Evolutionary conservation across 2,113 vertebrate genomes (phyloP).

Genomic region (Notothenia coriiceps): DNA sequence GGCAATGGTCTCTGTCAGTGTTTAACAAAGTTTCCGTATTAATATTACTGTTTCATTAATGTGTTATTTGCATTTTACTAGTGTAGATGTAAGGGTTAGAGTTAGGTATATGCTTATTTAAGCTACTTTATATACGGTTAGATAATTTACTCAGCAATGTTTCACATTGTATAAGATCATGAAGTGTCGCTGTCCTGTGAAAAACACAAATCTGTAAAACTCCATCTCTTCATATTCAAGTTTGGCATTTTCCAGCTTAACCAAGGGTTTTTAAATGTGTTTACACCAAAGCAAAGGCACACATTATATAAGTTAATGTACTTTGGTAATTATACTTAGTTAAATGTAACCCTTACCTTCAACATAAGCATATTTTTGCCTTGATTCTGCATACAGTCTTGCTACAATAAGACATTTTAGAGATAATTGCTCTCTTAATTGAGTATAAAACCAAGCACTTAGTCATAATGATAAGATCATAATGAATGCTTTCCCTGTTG

Average conservation of each 20-base stretch:
- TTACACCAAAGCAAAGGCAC: too few species aligned
- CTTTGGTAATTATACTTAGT: neutral
- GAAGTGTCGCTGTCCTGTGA: neutral
- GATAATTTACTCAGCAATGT: neutral
- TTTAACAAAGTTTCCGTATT: neutral
- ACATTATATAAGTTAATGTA: neutral
- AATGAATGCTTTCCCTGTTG: slow-evolving; percentile 19
- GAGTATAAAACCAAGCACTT: neutral
- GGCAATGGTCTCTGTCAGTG: neutral
- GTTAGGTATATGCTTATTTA: neutral
- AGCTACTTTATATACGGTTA: neutral
- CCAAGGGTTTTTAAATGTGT: neutral
- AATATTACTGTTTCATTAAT: neutral
- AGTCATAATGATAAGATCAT: neutral
- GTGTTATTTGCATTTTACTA: neutral
- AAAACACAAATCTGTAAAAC: neutral
- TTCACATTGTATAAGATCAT: neutral
- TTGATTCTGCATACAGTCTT: neutral
- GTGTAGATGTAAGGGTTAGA: too few species aligned
- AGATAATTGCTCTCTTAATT: slow-evolving; percentile 1
- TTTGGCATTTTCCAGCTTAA: neutral
- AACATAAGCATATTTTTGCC: neutral
- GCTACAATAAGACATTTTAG: slow-evolving; percentile 3
- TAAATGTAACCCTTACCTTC: neutral
- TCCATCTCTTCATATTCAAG: neutral